Base-by-base conservation (phyloP, 2,113 vertebrate genomes). In the Brachyhypopomus gauderio region DNA sequence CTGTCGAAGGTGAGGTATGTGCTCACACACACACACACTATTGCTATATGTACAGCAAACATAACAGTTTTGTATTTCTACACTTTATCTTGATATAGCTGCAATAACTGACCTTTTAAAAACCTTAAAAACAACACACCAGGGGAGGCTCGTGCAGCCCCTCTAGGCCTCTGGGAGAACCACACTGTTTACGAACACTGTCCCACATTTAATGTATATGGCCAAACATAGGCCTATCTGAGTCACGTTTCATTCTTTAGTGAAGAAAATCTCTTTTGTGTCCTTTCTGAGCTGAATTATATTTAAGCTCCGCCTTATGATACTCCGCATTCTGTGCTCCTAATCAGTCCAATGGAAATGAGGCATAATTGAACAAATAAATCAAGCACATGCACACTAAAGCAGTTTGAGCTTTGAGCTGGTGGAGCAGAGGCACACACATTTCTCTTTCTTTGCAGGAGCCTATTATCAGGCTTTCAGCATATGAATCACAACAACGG, bases 321-420 rank as follows among this genome's bases (percentile, higher is more conserved):
- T 81, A n/a, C 69, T 62, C 82, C 86, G 81, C 80, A 77, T 85
- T 87, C 85, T 84, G 80, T 34, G 14, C 3, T 67, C 56, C 27
- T 84, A 77, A 88, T 85, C 81, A 87, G 78, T 23, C 20, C 78
- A 52, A 86, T 85, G 81, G 82, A 88, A 89, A 88, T 80, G 80
- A 85, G 81, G 79, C 41, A 81, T 88, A 84, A 88, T 89, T 86
- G 77, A 79, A 80, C 20, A 62, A 81, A 87, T 88, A 88, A 87
- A 89, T 89, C 85, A 83, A 38, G 80, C 41, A 20, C 75, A 77
- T 74, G 80, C 82, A 78, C 76, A 78, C 81, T 55, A 58, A 79
- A 72, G 80, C 74, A 72, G 72, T 88, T 86, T 86, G 76, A 79
- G 0, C 41, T 66, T 14, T 72, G 78, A 60, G 27, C 84, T 85